Conservation (phyloP, 2,113 vertebrate species). For the Coracopsis vasa region DNA sequence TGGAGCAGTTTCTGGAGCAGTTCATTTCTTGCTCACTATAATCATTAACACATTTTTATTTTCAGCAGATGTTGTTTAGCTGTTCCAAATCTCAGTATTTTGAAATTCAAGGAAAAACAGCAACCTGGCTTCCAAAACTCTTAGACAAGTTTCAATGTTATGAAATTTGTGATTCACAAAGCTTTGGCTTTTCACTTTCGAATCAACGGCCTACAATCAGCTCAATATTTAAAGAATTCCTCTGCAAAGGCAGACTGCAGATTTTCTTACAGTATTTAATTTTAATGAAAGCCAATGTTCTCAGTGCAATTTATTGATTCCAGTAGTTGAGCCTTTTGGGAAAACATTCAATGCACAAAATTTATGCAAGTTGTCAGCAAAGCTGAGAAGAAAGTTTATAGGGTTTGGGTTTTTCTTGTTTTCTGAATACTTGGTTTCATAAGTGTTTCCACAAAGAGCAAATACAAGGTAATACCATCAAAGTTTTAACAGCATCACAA, state of each 20-base stretch:
- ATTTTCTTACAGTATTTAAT: not conserved
- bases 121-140: not conserved
- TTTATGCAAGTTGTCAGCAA: not conserved
- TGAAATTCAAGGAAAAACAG: constrained; percentile 18
- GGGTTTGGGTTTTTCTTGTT: not conserved
- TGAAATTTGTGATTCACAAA: not conserved
- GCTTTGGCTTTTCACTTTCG: not conserved
- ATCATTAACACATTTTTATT: not conserved
- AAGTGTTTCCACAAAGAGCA: not conserved
- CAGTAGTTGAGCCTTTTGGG: not conserved
- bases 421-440: not conserved
- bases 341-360: not conserved
- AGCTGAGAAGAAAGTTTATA: not conserved
- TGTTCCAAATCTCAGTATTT: not conserved
- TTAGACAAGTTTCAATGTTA: not conserved
- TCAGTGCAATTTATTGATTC: not conserved
- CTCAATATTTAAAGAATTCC: not conserved
- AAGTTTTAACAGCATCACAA: not conserved
- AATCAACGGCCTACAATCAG: not conserved
- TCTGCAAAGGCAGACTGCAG: not conserved
- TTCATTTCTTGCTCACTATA: not conserved
- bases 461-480: not conserved
- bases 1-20: not conserved
- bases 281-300: not conserved
- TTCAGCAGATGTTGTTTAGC: constrained; percentile 34